Base-by-base conservation (phyloP, 2,888 invertebrate species). In the Cloeon dipterum region DNA sequence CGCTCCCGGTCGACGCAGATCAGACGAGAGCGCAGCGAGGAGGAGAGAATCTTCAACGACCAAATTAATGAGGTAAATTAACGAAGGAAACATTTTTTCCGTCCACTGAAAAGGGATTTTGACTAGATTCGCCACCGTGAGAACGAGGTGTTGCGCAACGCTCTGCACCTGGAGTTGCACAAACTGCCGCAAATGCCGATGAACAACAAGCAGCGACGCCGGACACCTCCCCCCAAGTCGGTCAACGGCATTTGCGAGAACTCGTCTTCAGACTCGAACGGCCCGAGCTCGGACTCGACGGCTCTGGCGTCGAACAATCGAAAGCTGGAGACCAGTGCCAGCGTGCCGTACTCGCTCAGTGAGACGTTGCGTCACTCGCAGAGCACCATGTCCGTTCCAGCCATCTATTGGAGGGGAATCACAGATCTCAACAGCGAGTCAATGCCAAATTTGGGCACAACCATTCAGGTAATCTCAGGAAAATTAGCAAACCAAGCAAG, bases 271-370 rank as follows among this genome's bases (percentile, higher is more conserved):
- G 44, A 44, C 26, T 45, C 46, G 13, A 42, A 43, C 32, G 43
- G 25, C n/a, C 25, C 8, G n/a, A 29, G 29, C n/a, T 29, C 29
- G n/a, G 29, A 29, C 5, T 29, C 29, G 7, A 29, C 29, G 4
- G 39, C 26, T 14, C 37, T 26, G 5, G 20, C 26, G 4, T 18
- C 37, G 7, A 49, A 46, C 32, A n/a, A n/a, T n/a, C 58, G 61
- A 46, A 54, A 63, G 43, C 49, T 67, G 41, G 66, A 66, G 45
- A 57, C 69, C 39, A 72, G 73, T 39, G 57, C 62, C 4, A 73
- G 72, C 49, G 70, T 74, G 20, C 74, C 74, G 3, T 70, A 69
- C 42, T 68, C 68, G 39, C 56, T 73, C 34, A 46, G 46, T 37
- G 48, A 48, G 23, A 41, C 60, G 17, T 46, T 49, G 41, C 46